phyloP scores from a whole-genome alignment of 2,888 invertebrate genomes.

The Drosophila suboccidentalis region DNA sequence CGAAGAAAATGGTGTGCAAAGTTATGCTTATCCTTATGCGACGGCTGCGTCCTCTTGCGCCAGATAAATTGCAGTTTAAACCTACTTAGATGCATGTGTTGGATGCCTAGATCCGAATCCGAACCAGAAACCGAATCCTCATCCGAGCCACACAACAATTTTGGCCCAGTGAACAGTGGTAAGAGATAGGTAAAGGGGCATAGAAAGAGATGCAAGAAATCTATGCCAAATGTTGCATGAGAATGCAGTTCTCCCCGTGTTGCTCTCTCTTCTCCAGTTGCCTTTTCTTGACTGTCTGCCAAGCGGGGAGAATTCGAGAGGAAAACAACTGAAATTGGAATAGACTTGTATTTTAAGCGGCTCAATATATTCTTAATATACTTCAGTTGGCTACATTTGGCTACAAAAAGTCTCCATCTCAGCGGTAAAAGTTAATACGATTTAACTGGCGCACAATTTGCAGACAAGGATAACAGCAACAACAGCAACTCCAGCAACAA shows the following conservation, averaged over 20 bases:
- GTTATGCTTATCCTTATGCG: slow-evolving; percentile 77
- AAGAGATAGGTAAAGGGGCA: neutral
- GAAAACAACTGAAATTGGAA: slow-evolving; percentile 52
- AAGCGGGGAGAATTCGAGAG: slow-evolving; percentile 19
- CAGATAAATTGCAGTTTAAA: slow-evolving; percentile 79
- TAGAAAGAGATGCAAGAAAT: slow-evolving; percentile 9
- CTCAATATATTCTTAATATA: slow-evolving; percentile 80
- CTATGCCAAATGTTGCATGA: slow-evolving; percentile 59
- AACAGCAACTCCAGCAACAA: slow-evolving; percentile 12
- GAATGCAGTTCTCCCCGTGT: slow-evolving; percentile 54
- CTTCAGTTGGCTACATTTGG: slow-evolving; percentile 64
- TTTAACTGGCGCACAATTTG: slow-evolving; percentile 74
- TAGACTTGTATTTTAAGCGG: slow-evolving; percentile 77
- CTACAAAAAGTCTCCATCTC: slow-evolving; percentile 52
- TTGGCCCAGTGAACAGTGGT: slow-evolving; percentile 45
- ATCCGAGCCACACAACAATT: slow-evolving; percentile 54
- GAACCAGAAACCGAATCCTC: slow-evolving; percentile 10
- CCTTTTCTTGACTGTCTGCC: slow-evolving; percentile 63
- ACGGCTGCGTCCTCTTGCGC: slow-evolving; percentile 53
- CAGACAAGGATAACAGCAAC: slow-evolving; percentile 43
- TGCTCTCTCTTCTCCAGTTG: neutral
- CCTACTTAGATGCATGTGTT: slow-evolving; percentile 78
- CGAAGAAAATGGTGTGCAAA: slow-evolving; percentile 71
- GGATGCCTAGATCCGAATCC: slow-evolving; percentile 33
- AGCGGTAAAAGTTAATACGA: slow-evolving; percentile 78